phyloP scores from a whole-genome alignment of 64 coral and sea anemone genomes.

The Astreopora myriophthalma region DNA sequence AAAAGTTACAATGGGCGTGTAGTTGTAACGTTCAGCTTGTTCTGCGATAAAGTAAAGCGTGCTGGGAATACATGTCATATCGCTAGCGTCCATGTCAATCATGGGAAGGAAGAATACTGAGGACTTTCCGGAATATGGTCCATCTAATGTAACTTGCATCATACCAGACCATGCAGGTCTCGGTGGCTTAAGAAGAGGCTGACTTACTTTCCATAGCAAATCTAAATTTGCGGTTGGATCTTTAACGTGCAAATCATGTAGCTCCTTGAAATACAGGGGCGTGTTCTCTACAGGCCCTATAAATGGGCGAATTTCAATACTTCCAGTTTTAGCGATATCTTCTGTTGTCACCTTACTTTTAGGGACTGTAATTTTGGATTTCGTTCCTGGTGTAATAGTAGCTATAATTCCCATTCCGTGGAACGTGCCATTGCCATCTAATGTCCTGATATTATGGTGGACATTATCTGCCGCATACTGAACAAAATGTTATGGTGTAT shows the following conservation, averaged over 20 bases:
- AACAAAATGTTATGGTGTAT: not conserved
- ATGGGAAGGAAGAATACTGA: slow-evolving; percentile 52
- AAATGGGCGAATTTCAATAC: not conserved
- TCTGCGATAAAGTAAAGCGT: slow-evolving; percentile 5
- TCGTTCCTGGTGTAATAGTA: not conserved
- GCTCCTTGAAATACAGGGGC: not conserved
- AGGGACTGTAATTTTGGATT: not conserved
- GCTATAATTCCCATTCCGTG: slow-evolving; percentile 50
- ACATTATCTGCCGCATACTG: slow-evolving; percentile 27
- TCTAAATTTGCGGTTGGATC: slow-evolving; percentile 13
- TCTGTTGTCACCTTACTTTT: slow-evolving; percentile 1
- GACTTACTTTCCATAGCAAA: not conserved
- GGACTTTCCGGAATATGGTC: not conserved
- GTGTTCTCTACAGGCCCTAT: not conserved
- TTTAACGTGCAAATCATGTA: not conserved
- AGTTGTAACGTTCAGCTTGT: not conserved
- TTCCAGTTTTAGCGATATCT: not conserved
- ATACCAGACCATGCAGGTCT: slow-evolving; percentile 46
- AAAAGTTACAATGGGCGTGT: not conserved
- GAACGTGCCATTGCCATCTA: slow-evolving; percentile 10
- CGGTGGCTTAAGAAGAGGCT: not conserved
- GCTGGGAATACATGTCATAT: slow-evolving; percentile 1
- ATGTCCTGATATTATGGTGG: not conserved
- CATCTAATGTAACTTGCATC: slow-evolving; percentile 21
- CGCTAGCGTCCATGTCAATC: slow-evolving; percentile 30